Evolutionary conservation across 2,888 invertebrate genomes (phyloP).

Genomic region (Diplazon laetatorius): DNA sequence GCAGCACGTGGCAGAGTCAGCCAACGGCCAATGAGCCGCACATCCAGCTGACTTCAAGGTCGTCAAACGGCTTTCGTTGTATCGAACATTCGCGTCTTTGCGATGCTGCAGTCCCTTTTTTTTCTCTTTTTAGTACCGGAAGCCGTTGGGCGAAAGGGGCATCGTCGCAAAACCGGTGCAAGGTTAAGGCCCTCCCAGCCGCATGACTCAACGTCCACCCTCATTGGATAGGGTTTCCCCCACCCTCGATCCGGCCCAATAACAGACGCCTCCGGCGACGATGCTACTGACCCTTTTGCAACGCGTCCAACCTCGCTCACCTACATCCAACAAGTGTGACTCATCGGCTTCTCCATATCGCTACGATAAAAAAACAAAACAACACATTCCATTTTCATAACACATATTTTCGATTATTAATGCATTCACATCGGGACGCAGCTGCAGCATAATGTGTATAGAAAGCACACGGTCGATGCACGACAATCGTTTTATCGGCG

Average conservation of each 20-base stretch:
- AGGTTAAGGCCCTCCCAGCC: constrained; percentile 9
- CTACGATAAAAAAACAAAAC: background rate
- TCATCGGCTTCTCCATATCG: background rate
- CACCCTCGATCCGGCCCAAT: too few species aligned
- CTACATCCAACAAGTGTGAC: background rate
- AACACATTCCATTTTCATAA: background rate
- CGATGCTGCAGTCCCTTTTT: background rate
- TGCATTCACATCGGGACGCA: background rate
- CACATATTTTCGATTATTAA: background rate
- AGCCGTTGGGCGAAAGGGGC: background rate
- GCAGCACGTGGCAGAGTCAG: too few species aligned
- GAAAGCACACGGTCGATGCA: constrained; percentile 6
- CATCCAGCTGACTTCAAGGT: constrained; percentile 11
- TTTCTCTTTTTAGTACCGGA: background rate
- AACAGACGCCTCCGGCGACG: background rate
- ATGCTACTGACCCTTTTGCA: constrained; percentile 29
- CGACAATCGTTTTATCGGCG: constrained; percentile 17
- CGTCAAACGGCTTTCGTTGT: background rate
- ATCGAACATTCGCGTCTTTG: background rate
- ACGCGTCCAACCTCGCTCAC: background rate
- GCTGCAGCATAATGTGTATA: background rate
- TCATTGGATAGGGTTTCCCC: background rate
- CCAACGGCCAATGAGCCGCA: too few species aligned
- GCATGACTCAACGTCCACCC: constrained; percentile 6
- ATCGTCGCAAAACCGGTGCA: background rate